Evolutionary conservation across 2,888 invertebrate species (phyloP).

Genomic region (Elysia crispata): DNA sequence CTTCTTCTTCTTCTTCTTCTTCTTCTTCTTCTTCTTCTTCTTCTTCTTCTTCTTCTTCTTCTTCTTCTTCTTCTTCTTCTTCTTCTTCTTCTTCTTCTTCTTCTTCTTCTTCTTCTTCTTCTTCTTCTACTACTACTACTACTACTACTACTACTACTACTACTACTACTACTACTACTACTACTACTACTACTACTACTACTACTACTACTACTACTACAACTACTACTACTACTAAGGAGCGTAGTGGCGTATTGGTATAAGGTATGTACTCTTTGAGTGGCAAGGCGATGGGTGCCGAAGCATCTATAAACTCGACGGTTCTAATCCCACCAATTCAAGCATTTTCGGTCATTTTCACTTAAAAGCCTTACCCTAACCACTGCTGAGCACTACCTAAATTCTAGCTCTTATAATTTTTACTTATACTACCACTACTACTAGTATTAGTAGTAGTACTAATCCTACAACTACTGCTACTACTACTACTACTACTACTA

Average conservation of each 20-base stretch:
- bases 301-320: too few relatives aligned
- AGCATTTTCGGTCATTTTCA: too few relatives aligned
- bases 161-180: constrained; percentile 11
- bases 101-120: constrained; percentile 25
- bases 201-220: constrained; percentile 20
- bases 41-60: constrained; percentile 11
- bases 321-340: too few relatives aligned
- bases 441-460: not conserved
- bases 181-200: constrained; percentile 30
- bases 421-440: too few relatives aligned
- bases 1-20: constrained; percentile 5
- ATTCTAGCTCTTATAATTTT: too few relatives aligned
- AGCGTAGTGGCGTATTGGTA: too few relatives aligned
- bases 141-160: constrained; percentile 25
- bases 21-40: constrained; percentile 4
- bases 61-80: not conserved
- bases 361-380: too few relatives aligned
- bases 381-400: too few relatives aligned
- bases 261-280: too few relatives aligned
- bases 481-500: constrained; percentile 15
- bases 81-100: not conserved
- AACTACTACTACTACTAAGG: constrained; percentile 27
- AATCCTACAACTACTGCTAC: constrained; percentile 19
- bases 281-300: too few relatives aligned
- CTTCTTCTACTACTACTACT: constrained; percentile 23